Evolutionary conservation across 2,888 invertebrate genomes (phyloP), one percentile per base, ranked within the genome.

Genomic region (Ormia ochracea): DNA sequence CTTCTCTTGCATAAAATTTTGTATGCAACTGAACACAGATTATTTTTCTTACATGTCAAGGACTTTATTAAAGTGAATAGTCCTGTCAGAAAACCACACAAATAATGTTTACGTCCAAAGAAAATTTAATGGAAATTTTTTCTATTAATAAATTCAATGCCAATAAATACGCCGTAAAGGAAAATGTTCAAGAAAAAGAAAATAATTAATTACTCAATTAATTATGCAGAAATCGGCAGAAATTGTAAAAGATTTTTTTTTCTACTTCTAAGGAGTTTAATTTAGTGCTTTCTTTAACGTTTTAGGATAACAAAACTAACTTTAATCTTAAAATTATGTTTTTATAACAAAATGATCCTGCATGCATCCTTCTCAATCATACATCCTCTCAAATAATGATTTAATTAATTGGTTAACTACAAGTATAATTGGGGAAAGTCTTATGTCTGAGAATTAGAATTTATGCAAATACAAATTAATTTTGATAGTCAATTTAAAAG

Each of bases 41-140:
- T 61, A 26, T 50, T 58, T 66, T 65, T 33, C 33, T 50, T 36
- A 58, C 78, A 68, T 73, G 78, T 78, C 78, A 73, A 78, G 73
- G 73, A 78, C 63, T 61, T 73, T 28, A 72, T 72, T 56, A 36
- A 52, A 31, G 41, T 14, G 31, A 52, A 10, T n/a, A 33, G 17
- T 14, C 14, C 59, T 48, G 12, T 3, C 23, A 38, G 48, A 59
- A 58, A 28, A 28, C 14, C 48, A 19, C 14, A 38, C 3, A 69
- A 33, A 17, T 45, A 9, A 19, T 28, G 19, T 48, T 59, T 36
- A 28, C 4, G 4, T 48, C 38, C 38, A 45, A 2, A 59, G 5
- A 4, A 69, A 50, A 23, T 50, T 31, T 17, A 4, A 21, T 58
- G 38, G 6, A 36, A 69, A 45, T 56, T 45, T n/a, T n/a, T n/a